A percentile compares a stretch with the other conserved stretches of the same genome.
Evolutionary conservation across 1,140 invertebrate genomes (phyloP).

Genomic region (Drosophila paulistorum): DNA sequence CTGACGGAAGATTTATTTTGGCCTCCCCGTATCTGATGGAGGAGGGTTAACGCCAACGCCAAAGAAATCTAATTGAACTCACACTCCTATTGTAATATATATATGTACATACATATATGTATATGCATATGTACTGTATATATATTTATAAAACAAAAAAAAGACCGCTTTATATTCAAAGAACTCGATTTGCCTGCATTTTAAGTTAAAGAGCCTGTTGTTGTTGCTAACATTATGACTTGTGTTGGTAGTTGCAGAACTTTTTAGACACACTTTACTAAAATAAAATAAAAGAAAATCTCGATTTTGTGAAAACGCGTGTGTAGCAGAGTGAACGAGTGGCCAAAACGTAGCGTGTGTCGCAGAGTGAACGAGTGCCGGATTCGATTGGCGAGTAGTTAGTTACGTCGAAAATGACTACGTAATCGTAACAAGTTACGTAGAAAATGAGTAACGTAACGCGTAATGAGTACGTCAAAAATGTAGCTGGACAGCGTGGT

Average conservation of each 20-base stretch:
- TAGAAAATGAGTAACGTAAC: no score
- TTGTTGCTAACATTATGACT: conserved; percentile 21
- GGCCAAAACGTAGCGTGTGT: conserved; percentile 32
- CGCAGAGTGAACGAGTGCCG: conserved; percentile 18
- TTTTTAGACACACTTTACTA: conserved; percentile 48
- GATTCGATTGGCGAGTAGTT: no score
- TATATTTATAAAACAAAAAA: conserved; percentile 12
- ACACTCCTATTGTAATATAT: conserved; percentile 25
- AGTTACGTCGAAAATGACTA: no score
- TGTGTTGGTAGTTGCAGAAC: conserved; percentile 22
- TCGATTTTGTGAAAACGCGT: conserved; percentile 73
- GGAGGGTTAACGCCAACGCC: no score
- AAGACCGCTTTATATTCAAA: background rate
- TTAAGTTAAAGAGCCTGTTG: conserved; percentile 3
- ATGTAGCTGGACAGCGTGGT: no score
- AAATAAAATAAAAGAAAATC: conserved; percentile 60
- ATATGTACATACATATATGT: conserved; percentile 4
- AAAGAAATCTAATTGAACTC: conserved; percentile 31
- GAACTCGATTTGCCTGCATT: conserved; percentile 10
- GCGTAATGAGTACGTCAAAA: no score
- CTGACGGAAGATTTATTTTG: no score
- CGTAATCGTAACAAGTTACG: no score
- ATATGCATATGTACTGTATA: background rate
- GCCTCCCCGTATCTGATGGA: no score
- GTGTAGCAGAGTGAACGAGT: conserved; percentile 59